These are phyloP conservation scores for Laticauda colubrina DNA, from an alignment of 2,113 vertebrate genomes.

Conservation along the genomic window DNA sequence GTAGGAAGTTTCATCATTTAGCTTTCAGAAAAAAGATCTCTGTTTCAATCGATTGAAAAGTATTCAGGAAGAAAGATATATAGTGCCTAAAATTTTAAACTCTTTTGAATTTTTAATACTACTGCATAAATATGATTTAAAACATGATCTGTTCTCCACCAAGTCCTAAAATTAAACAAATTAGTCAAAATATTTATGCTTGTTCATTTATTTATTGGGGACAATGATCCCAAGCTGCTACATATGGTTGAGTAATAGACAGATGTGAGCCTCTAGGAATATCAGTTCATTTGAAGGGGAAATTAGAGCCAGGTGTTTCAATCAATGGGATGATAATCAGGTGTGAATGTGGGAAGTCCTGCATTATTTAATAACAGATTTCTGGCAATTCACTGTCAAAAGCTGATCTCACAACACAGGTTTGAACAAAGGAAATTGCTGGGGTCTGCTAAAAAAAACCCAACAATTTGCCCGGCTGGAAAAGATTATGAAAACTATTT, in stretches of 20 bases:
- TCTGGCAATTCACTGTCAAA: background rate
- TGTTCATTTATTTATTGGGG: background rate
- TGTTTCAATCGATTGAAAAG: background rate
- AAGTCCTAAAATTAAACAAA: background rate
- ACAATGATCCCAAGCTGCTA: background rate
- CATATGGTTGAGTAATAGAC: background rate
- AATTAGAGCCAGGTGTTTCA: background rate
- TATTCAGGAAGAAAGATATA: background rate
- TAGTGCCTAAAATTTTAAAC: background rate
- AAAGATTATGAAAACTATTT: background rate
- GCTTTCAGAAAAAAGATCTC: background rate
- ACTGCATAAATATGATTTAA: background rate
- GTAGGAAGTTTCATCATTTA: background rate
- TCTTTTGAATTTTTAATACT: background rate
- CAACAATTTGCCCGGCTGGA: background rate
- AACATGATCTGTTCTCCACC: background rate
- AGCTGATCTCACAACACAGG: background rate
- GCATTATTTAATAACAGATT: background rate
- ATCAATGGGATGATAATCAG: background rate
- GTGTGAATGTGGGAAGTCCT: background rate
- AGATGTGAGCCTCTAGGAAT: background rate
- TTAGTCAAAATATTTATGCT: background rate
- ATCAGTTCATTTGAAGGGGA: background rate
- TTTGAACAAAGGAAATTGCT: background rate
- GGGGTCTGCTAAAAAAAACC: background rate